A percentile compares a stretch with the other conserved stretches of the same genome.
phyloP scores from a whole-genome alignment of 2,797 vertebrate species.

The Lepilemur ruficaudatus region DNA sequence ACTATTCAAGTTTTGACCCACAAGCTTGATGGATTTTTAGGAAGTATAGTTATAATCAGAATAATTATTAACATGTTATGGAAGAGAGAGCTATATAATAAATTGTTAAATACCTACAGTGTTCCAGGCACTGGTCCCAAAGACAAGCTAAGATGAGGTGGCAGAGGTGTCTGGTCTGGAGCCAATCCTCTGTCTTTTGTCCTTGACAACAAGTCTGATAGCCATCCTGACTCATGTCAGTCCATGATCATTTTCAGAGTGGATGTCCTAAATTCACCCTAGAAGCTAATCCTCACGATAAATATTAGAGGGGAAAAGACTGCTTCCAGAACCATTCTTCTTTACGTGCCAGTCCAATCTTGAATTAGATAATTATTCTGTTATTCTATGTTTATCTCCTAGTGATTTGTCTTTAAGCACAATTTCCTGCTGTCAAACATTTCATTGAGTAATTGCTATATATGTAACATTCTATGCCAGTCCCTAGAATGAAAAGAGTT shows the following conservation, averaged over 20 bases:
- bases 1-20: background rate
- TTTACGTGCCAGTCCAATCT: background rate
- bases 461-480: background rate
- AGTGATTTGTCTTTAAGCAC: constrained; percentile 27
- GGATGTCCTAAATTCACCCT: background rate
- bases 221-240: background rate
- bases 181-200: background rate
- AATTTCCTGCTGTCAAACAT: constrained; percentile 8
- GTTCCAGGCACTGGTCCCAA: background rate
- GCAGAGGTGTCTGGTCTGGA: background rate
- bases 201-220: background rate
- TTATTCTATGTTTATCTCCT: constrained; percentile 32
- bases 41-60: background rate
- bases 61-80: background rate
- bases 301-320: background rate
- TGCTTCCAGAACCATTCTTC: background rate
- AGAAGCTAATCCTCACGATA: background rate
- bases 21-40: background rate
- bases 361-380: constrained; percentile 6
- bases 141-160: background rate
- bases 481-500: constrained; percentile 3
- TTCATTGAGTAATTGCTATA: background rate
- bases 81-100: background rate
- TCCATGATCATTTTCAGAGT: background rate
- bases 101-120: background rate